Evolutionary conservation across 2,797 vertebrate genomes (phyloP).

Genomic region (Chelon auratus): DNA sequence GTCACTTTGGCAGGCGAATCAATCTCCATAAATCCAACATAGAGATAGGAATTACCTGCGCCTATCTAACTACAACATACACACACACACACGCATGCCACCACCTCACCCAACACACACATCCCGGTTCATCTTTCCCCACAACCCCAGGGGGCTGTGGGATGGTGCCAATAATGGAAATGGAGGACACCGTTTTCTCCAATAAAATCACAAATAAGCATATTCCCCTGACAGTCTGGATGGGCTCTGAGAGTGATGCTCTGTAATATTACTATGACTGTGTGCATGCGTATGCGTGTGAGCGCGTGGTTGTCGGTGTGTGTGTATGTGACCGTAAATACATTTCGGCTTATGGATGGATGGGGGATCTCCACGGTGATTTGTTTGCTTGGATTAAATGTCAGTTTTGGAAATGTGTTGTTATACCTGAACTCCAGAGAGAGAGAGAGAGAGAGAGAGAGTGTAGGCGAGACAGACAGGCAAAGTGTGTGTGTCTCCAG

Average conservation of each 20-base stretch:
- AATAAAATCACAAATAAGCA: conserved; percentile 80
- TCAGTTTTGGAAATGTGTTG: conserved; percentile 85
- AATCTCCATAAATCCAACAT: conserved; percentile 42
- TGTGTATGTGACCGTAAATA: conserved; percentile 57
- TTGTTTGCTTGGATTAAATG: conserved; percentile 87
- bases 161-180: conserved; percentile 77
- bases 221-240: conserved; percentile 75
- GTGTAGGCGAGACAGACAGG: conserved; percentile 24
- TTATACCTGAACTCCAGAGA: conserved; percentile 74
- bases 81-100: background rate
- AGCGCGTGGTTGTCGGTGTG: conserved; percentile 20
- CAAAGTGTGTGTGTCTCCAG: conserved; percentile 16
- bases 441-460: conserved; percentile 21
- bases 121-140: conserved; percentile 13
- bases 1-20: conserved; percentile 50
- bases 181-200: conserved; percentile 73
- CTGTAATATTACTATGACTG: conserved; percentile 57
- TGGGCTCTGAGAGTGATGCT: conserved; percentile 59
- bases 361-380: conserved; percentile 79
- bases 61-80: conserved; percentile 19
- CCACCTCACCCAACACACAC: background rate
- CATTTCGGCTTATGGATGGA: conserved; percentile 63
- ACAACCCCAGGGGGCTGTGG: conserved; percentile 44
- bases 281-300: conserved; percentile 49
- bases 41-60: conserved; percentile 25